Evolutionary conservation across 2,888 invertebrate species (phyloP).

Genomic region (Drosophila monieri): DNA sequence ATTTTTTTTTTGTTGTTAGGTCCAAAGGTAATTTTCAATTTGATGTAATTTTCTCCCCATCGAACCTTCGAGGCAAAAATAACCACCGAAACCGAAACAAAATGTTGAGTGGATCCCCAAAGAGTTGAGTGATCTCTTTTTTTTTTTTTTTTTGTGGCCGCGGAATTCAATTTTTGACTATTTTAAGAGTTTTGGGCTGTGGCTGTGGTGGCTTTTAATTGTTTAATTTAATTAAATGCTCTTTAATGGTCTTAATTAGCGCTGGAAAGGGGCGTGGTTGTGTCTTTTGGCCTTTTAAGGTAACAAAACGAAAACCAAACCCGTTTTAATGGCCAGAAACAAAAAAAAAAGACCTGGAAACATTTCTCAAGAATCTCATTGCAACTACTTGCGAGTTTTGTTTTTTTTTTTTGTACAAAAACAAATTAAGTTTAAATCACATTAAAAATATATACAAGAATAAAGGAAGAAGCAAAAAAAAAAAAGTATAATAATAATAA

Average conservation of each 20-base stretch:
- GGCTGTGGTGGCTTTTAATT: constrained; percentile 60
- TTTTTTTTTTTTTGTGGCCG: constrained; percentile 5
- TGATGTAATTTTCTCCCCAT: constrained; percentile 21
- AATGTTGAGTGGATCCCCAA: constrained; percentile 43
- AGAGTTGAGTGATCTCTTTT: constrained; percentile 28
- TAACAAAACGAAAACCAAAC: constrained; percentile 33
- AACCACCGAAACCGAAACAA: neutral
- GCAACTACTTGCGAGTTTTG: constrained; percentile 32
- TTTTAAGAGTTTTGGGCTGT: constrained; percentile 45
- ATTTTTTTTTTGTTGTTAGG: constrained; percentile 48
- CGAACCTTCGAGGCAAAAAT: neutral
- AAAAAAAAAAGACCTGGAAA: constrained; percentile 10
- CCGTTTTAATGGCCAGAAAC: constrained; percentile 36
- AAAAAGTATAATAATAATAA: too few relatives aligned
- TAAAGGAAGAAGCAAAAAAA: constrained; percentile 23
- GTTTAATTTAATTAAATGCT: constrained; percentile 78
- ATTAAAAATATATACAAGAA: constrained; percentile 38
- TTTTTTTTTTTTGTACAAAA: constrained; percentile 33
- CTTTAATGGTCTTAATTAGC: constrained; percentile 73
- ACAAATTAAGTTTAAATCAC: constrained; percentile 50
- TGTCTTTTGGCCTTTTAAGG: constrained; percentile 57
- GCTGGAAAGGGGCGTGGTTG: constrained; percentile 22
- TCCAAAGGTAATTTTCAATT: constrained; percentile 22
- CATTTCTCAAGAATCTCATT: constrained; percentile 51
- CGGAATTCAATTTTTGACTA: constrained; percentile 61